Percentiles rank a stretch among this genome's conserved stretches.
These are phyloP conservation scores for Ernsta delagoae DNA, from an alignment of 2,888 invertebrate species.

Conservation along the genomic window DNA sequence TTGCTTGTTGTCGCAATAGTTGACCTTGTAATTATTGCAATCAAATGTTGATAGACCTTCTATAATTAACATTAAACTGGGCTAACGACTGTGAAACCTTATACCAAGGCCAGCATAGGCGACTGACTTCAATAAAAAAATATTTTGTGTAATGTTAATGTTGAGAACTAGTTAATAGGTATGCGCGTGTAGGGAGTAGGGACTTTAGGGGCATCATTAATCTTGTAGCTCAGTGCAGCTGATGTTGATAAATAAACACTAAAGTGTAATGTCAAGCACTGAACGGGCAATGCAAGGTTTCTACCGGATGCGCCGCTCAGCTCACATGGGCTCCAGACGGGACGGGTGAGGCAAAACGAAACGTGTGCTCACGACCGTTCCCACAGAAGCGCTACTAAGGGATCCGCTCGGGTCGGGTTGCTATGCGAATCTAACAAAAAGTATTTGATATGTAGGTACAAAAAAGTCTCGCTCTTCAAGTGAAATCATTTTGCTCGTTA, in stretches of 20 bases:
- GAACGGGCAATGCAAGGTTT: slow-evolving; percentile 57
- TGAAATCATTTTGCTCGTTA: slow-evolving; percentile 60
- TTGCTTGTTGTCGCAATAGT: slow-evolving; percentile 21
- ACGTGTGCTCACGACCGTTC: slow-evolving; percentile 66
- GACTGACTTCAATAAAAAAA: slow-evolving; percentile 33
- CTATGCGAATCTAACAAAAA: slow-evolving; percentile 76
- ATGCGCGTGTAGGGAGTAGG: slow-evolving; percentile 42
- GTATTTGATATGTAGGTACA: slow-evolving; percentile 55
- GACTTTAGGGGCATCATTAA: slow-evolving; percentile 47
- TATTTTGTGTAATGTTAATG: slow-evolving; percentile 33
- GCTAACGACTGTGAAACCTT: slow-evolving; percentile 35
- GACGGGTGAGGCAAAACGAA: slow-evolving; percentile 66
- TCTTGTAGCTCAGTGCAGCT: slow-evolving; percentile 53
- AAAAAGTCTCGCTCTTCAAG: slow-evolving; percentile 55
- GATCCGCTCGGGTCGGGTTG: slow-evolving; percentile 69
- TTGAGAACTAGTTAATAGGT: slow-evolving; percentile 34
- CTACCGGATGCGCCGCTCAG: slow-evolving; percentile 68
- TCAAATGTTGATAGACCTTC: slow-evolving; percentile 27
- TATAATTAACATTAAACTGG: slow-evolving; percentile 30
- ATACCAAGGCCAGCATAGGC: slow-evolving; percentile 32
- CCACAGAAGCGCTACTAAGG: slow-evolving; percentile 74
- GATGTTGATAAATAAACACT: slow-evolving; percentile 64
- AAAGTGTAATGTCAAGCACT: slow-evolving; percentile 49
- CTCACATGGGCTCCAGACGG: slow-evolving; percentile 80
- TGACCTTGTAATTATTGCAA: slow-evolving; percentile 31